These are phyloP conservation scores for Lanistes nyassanus DNA, from an alignment of 1,140 invertebrate species.

Conservation along the genomic window DNA sequence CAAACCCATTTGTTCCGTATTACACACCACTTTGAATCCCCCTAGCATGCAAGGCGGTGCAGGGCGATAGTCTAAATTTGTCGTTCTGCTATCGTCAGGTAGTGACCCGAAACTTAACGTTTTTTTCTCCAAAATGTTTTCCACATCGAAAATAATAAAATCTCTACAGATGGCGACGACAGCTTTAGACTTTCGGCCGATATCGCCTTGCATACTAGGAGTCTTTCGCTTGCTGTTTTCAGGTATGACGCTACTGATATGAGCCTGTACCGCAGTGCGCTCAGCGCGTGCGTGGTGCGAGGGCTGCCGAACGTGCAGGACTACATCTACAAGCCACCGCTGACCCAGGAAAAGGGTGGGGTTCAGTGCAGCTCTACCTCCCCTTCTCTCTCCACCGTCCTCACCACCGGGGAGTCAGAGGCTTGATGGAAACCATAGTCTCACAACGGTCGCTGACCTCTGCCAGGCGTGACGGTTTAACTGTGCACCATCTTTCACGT, in stretches of 20 bases:
- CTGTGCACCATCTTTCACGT: background rate
- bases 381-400: slow-evolving; percentile 9
- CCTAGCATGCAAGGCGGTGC: no score
- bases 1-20: no score
- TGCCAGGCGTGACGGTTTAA: background rate
- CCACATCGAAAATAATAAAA: no score
- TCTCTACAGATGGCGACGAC: no score
- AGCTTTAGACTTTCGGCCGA: no score
- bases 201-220: no score
- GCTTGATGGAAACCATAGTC: background rate
- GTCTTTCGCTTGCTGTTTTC: slow-evolving; percentile 12
- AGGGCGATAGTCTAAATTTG: no score
- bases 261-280: slow-evolving; percentile 84
- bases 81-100: no score
- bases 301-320: slow-evolving; percentile 87
- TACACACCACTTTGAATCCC: no score
- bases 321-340: slow-evolving; percentile 73
- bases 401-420: background rate
- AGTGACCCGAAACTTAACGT: no score
- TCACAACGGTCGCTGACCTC: background rate
- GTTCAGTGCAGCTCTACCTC: slow-evolving; percentile 17
- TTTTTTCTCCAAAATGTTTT: no score
- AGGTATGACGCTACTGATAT: slow-evolving; percentile 88
- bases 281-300: slow-evolving; percentile 87
- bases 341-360: slow-evolving; percentile 13